Evolutionary conservation across 1,140 invertebrate genomes (phyloP).

Genomic region (Pemphigus obesinymphae): DNA sequence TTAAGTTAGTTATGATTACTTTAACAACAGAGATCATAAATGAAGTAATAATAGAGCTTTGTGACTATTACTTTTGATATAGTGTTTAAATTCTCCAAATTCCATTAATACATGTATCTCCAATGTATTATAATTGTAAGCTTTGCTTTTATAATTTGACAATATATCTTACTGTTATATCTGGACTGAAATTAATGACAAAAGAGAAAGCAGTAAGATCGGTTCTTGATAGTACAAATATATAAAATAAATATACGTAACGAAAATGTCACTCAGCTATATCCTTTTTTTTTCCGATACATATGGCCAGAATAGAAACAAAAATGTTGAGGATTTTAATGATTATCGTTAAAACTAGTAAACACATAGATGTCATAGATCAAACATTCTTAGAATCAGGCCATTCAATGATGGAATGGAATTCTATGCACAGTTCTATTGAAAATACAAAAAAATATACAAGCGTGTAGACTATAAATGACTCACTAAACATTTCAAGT

Average conservation of each 20-base stretch:
- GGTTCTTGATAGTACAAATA: background rate
- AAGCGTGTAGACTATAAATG: background rate
- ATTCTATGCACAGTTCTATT: slow-evolving; percentile 44
- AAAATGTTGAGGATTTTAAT: background rate
- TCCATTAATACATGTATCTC: background rate
- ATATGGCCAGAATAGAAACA: slow-evolving; percentile 24
- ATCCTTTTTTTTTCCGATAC: slow-evolving; percentile 11
- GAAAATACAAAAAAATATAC: slow-evolving; percentile 41
- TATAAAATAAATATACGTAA: background rate
- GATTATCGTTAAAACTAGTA: background rate
- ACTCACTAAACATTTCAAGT: slow-evolving; percentile 25
- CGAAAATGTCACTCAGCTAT: background rate
- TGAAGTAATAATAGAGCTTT: too few species aligned
- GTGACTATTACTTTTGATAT: background rate
- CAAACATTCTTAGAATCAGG: slow-evolving; percentile 46
- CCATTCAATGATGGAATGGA: slow-evolving; percentile 45
- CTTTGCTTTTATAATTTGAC: background rate
- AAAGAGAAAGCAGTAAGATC: slow-evolving; percentile 10
- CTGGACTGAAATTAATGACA: background rate
- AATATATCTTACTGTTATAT: slow-evolving; percentile 12
- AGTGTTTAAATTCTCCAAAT: slow-evolving; percentile 10
- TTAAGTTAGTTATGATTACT: too few species aligned
- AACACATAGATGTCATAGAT: slow-evolving; percentile 43
- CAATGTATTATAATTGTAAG: background rate
- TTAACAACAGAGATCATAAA: too few species aligned